Percentiles rank a stretch among this genome's conserved stretches.
These are phyloP conservation scores for Procavia capensis DNA, from an alignment of 2,113 vertebrate species.

Conservation along the genomic window DNA sequence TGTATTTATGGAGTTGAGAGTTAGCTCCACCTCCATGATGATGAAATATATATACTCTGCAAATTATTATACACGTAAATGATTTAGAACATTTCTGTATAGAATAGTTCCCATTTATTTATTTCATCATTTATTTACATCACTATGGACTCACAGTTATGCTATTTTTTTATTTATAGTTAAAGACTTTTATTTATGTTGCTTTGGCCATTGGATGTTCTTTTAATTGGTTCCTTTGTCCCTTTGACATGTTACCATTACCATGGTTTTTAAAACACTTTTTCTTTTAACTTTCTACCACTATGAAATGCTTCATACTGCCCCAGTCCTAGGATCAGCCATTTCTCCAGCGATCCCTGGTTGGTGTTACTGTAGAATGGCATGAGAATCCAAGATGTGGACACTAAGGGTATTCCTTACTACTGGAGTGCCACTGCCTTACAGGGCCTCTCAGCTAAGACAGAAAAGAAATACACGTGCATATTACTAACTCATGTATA, in stretches of 20 bases:
- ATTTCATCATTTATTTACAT: neutral
- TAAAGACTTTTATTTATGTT: neutral
- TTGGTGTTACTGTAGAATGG: neutral
- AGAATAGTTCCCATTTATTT: neutral
- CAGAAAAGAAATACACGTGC: neutral
- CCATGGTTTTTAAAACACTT: neutral
- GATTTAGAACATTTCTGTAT: neutral
- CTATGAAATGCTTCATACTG: neutral
- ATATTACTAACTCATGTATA: neutral
- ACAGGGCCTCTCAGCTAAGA: neutral
- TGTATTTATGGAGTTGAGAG: neutral
- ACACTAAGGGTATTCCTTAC: rapidly evolving
- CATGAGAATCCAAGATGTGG: neutral
- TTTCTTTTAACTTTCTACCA: neutral
- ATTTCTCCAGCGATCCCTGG: neutral
- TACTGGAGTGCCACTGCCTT: neutral
- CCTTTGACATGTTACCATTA: neutral
- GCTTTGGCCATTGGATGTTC: neutral
- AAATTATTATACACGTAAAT: neutral
- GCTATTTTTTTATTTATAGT: too few relatives aligned
- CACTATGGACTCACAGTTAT: too few relatives aligned
- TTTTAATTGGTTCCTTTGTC: neutral
- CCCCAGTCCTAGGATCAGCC: neutral
- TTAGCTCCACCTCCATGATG: neutral
- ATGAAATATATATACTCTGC: neutral